Evolutionary conservation across 2,113 vertebrate genomes (phyloP).

Genomic region (Galemys pyrenaicus): DNA sequence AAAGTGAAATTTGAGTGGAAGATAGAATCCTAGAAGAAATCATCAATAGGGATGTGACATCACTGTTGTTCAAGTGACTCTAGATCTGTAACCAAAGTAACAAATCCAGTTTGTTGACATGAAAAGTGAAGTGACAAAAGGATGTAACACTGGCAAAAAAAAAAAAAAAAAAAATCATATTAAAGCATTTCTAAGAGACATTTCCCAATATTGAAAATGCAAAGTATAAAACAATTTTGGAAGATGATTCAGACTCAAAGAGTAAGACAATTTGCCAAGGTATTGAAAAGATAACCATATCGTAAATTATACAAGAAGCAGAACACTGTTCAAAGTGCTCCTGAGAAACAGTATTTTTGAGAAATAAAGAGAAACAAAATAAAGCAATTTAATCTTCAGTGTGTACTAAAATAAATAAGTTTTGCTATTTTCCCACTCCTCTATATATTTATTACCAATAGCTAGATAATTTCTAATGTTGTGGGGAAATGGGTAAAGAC

Average conservation of each 20-base stretch:
- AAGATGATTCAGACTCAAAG: neutral
- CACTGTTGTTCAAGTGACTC: too few relatives aligned
- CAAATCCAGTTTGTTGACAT: too few relatives aligned
- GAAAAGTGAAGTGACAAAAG: too few relatives aligned
- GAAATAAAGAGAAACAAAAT: neutral
- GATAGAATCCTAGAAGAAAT: too few relatives aligned
- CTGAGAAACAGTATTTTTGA: neutral
- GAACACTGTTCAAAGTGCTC: neutral
- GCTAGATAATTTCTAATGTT: neutral
- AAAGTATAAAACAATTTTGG: neutral
- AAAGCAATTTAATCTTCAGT: neutral
- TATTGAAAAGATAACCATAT: neutral
- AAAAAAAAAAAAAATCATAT: too few relatives aligned
- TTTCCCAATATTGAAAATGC: too few relatives aligned
- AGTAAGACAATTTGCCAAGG: neutral
- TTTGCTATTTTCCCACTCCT: neutral
- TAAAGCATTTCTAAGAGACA: too few relatives aligned
- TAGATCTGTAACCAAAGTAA: too few relatives aligned
- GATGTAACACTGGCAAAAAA: too few relatives aligned
- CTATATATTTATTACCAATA: neutral
- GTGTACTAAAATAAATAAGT: neutral
- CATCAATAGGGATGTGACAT: too few relatives aligned
- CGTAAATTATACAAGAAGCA: neutral
- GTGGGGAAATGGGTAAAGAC: neutral
- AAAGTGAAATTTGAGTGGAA: too few relatives aligned